Conservation (phyloP, 1,140 invertebrate species). For the Limonius californicus region DNA sequence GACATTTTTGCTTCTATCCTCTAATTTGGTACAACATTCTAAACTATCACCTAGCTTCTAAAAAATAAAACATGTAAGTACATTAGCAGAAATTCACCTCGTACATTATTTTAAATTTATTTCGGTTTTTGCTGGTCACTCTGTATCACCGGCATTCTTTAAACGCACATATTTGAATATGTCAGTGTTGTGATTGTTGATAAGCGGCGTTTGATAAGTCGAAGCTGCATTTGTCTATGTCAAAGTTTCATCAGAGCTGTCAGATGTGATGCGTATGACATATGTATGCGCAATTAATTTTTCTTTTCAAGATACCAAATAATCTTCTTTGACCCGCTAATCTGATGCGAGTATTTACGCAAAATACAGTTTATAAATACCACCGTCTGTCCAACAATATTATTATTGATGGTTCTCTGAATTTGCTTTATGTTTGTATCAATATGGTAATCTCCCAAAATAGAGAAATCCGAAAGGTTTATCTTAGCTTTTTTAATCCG, state of each 20-base stretch:
- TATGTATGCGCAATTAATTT: background rate
- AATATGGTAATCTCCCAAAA: background rate
- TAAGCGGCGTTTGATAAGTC: no score
- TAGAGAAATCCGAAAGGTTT: background rate
- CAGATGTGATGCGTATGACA: background rate
- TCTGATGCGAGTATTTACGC: background rate
- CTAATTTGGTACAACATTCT: no score
- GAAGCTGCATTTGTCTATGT: background rate
- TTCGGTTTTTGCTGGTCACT: no score
- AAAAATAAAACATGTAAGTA: no score
- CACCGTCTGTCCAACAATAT: background rate
- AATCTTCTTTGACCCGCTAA: background rate
- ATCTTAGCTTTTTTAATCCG: no score
- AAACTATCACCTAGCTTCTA: no score
- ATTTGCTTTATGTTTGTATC: background rate
- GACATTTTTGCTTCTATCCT: no score
- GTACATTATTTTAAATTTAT: no score
- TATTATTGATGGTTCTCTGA: background rate
- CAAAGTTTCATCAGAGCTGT: background rate
- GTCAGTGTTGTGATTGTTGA: no score
- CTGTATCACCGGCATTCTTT: no score
- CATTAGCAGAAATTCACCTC: no score
- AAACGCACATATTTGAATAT: no score
- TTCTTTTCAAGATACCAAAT: background rate
- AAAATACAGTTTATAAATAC: background rate